phyloP scores from a whole-genome alignment of 2,888 invertebrate genomes.

The Cheilosia vernalis region DNA sequence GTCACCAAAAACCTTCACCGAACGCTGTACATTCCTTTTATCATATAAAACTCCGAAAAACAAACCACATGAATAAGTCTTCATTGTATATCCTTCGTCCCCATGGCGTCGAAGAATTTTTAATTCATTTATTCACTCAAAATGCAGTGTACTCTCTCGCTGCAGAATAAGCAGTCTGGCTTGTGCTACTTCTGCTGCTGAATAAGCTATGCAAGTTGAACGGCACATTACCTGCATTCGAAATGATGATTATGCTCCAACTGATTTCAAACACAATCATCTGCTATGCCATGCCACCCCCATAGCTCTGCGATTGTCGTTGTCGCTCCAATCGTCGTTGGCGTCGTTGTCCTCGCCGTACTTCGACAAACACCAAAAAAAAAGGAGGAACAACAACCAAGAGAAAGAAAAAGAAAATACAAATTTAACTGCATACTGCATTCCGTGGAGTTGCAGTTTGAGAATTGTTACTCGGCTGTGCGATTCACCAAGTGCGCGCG shows the following conservation, averaged over 20 bases:
- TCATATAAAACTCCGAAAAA: constrained; percentile 39
- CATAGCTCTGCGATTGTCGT: constrained; percentile 40
- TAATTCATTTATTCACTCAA: constrained; percentile 75
- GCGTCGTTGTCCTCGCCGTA: constrained; percentile 35
- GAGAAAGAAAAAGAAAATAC: constrained; percentile 21
- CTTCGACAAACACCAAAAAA: constrained; percentile 57
- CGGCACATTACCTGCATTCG: constrained; percentile 75
- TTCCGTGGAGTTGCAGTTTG: constrained; percentile 66
- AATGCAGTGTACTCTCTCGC: constrained; percentile 65
- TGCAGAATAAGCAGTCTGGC: constrained; percentile 58
- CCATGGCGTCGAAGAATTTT: constrained; percentile 62
- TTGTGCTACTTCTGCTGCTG: constrained; percentile 49
- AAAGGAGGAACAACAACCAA: constrained; percentile 26
- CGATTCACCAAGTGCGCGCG: constrained; percentile 6
- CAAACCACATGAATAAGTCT: constrained; percentile 71
- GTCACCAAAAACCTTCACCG: neutral
- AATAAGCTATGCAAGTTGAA: constrained; percentile 74
- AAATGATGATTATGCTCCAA: constrained; percentile 75
- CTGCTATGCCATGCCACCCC: constrained; percentile 65
- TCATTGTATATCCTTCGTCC: constrained; percentile 64
- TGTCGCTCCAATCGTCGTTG: constrained; percentile 5
- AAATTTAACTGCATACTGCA: constrained; percentile 74
- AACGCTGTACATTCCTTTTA: neutral
- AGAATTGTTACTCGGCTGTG: constrained; percentile 51
- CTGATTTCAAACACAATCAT: constrained; percentile 73